Percentiles rank a stretch among this genome's conserved stretches.
phyloP scores from a whole-genome alignment of 2,797 vertebrate genomes.

The Pteronotus mesoamericanus region DNA sequence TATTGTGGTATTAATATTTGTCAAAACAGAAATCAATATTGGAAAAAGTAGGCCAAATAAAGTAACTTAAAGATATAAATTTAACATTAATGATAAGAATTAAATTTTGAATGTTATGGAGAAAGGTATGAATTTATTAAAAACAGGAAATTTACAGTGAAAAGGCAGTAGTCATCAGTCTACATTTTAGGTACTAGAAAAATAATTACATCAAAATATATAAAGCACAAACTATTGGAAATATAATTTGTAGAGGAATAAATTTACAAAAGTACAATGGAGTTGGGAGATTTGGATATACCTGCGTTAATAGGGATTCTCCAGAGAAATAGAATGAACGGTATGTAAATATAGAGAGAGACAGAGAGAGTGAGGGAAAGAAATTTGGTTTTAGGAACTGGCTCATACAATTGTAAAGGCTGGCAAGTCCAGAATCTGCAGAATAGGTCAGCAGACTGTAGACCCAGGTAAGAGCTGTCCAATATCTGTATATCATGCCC shows the following conservation, averaged over 20 bases:
- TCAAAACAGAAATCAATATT: conserved; percentile 2
- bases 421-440: background rate
- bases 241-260: background rate
- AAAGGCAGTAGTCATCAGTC: background rate
- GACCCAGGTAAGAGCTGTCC: background rate
- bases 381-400: background rate
- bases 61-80: background rate
- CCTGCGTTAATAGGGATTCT: background rate
- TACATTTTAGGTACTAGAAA: background rate
- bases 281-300: background rate
- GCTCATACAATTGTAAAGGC: background rate
- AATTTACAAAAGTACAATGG: background rate
- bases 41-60: background rate
- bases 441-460: background rate
- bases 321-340: background rate
- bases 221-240: background rate
- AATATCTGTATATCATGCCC: background rate
- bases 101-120: background rate
- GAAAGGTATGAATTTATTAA: background rate
- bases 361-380: no score
- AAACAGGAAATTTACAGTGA: background rate
- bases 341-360: background rate
- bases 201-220: background rate
- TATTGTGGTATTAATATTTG: background rate
- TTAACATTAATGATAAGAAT: background rate